Base-by-base conservation (phyloP, 2,888 invertebrate genomes). In the Drosophila helvetica region DNA sequence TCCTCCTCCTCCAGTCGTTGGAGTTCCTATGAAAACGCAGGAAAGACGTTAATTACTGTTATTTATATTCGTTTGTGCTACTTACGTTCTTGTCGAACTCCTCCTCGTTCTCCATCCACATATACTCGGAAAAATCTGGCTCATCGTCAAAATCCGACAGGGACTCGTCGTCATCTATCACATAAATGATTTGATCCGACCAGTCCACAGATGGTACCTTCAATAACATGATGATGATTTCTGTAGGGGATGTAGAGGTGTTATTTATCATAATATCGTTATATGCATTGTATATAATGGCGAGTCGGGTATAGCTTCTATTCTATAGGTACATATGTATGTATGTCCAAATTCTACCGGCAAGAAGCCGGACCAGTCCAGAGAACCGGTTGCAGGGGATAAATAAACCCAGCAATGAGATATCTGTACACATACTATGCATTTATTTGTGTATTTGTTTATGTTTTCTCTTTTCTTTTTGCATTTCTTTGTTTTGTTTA, bases 41-140 rank as follows among this genome's bases (percentile, higher is more conserved):
- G n/a, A 18, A 7, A 1, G 9, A 17, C 25, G 7, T 47, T 1
- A 42, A 38, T 3, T 10, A 12, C 27, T 27, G 7, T 7, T 27
- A 27, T 8, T 27, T 27, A 27, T 27, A 27, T 1, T 27, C 7
- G 8, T 7, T 3, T 18, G 45, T 18, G 7, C 47, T 15, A 74
- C 85, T 80, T 91, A 96, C 97, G 94, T 96, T 96, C 92, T 96
- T 96, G 89, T 98, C 97, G 90, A 97, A 97, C 89, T 97, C 97
- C 88, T 98, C 98, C 89, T 97, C 96, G 87, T 97, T 96, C 90
- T 97, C 98, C 97, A 98, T 98, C 98, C 98, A 98, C 93, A 97
- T 94, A 90, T 97, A 97, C 88, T 98, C 97, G 0, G 96, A 96
- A 91, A 97, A 98, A 92, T 97, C 97, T 58, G 90, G 89, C 68